These are phyloP conservation scores for Leptodactylus fuscus DNA, from an alignment of 2,113 vertebrate genomes.

Conservation along the genomic window DNA sequence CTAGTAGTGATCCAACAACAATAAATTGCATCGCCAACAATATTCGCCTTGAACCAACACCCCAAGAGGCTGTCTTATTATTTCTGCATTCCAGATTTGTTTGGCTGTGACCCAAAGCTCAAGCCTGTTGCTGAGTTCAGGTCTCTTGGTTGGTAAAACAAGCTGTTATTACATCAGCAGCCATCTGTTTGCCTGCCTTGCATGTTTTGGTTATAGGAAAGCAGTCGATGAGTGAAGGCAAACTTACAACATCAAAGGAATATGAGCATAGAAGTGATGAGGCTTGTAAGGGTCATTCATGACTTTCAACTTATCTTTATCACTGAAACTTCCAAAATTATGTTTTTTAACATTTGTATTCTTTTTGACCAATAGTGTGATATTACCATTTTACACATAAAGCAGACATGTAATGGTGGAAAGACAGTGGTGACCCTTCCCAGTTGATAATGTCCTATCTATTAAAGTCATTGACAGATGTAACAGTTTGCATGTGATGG, in stretches of 20 bases:
- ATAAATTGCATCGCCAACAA: conserved; percentile 33
- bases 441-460: neutral
- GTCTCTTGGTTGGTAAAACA: conserved; percentile 52
- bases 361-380: neutral
- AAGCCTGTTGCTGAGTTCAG: conserved; percentile 43
- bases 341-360: neutral
- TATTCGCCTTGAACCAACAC: conserved; percentile 26
- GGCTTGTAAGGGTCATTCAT: neutral
- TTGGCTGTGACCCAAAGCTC: conserved; percentile 34
- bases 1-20: conserved; percentile 29
- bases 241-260: conserved; percentile 1
- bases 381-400: neutral
- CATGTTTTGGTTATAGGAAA: conserved; percentile 38
- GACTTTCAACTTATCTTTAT: neutral
- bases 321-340: neutral
- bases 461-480: conserved; percentile 1
- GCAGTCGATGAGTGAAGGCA: conserved; percentile 30
- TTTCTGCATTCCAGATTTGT: conserved; percentile 35
- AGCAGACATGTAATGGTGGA: neutral
- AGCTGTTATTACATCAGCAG: conserved; percentile 46
- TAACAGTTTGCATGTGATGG: neutral
- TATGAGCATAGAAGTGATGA: neutral
- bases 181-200: conserved; percentile 47
- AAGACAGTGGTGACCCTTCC: neutral
- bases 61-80: conserved; percentile 36